Base-by-base conservation (phyloP, 2,113 vertebrate genomes). In the Chionis minor region DNA sequence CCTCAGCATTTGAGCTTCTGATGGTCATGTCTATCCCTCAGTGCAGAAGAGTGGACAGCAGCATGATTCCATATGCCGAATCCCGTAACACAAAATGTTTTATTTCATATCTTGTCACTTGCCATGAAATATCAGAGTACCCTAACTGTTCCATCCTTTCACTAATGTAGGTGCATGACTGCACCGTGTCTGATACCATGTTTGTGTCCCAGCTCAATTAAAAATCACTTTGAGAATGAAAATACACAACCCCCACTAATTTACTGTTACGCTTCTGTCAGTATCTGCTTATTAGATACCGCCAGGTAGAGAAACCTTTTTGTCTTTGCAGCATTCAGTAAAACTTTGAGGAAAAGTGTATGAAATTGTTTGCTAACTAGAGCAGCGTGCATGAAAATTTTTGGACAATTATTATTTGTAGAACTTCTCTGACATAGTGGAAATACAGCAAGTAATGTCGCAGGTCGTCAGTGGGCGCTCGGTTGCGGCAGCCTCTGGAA, bases 251-350 rank as follows among this genome's bases (percentile, higher is more conserved):
- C 20, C 70, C 4, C 27, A 30, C 26, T 59, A 42, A 55, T 65
- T 45, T 54, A 4, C 12, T 62, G 8, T 28, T 59, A 9, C 14
- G 3, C 14, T 78, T 10, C 16, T 3, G 2, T 38, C 49, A 33
- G 20, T 38, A 10, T 24, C 38, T 52, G 6, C 44, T 13, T 51
- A 9, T 40, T 45, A 27, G 32, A 10, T 26, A n/a, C 4, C 2
- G 2, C 10, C 19, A 4, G 0, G 3, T 44, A 30, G 2, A 47
- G 58, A 33, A 78, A 33, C 6, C 3, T 24, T 51, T 32, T n/a
- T 62, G 3, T 33, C 17, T 38, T 63, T 67, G 5, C 20, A 40
- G 23, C 13, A 24, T 67, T 85, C 40, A 71, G 55, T 17, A 56
- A 49, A 58, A 49, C 32, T 35, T 23, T 32, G 40, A 80, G 35